These are phyloP conservation scores for Eupristina koningsbergeri DNA, from an alignment of 1,140 invertebrate genomes.

Conservation along the genomic window DNA sequence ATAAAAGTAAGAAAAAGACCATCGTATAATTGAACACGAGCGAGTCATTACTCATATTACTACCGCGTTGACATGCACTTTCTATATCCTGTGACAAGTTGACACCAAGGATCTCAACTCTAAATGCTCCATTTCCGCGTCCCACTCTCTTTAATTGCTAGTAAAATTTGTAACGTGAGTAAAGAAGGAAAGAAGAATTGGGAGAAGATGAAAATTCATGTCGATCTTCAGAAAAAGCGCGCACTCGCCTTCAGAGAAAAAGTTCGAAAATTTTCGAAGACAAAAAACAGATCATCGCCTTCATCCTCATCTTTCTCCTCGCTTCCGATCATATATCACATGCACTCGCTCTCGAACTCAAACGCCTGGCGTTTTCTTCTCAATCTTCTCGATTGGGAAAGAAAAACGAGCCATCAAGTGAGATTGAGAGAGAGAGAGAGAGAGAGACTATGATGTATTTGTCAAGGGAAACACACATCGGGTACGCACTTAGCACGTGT, in stretches of 20 bases:
- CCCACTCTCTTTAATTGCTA: slow-evolving; percentile 14
- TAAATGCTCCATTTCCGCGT: slow-evolving; percentile 30
- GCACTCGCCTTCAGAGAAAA: slow-evolving; percentile 18
- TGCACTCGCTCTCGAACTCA: neutral
- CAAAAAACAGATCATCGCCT: slow-evolving; percentile 53
- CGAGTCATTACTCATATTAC: neutral
- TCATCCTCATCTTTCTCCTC: neutral
- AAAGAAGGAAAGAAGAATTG: slow-evolving; percentile 33
- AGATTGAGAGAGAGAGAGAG: too few species aligned
- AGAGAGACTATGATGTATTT: slow-evolving; percentile 37
- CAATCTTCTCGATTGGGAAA: slow-evolving; percentile 26
- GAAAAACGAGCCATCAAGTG: slow-evolving; percentile 48
- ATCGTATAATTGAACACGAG: neutral
- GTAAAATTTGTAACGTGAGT: slow-evolving; percentile 25
- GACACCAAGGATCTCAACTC: neutral
- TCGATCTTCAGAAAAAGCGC: slow-evolving; percentile 54
- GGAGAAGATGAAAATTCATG: slow-evolving; percentile 54
- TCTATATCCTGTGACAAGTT: neutral
- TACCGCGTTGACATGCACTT: neutral
- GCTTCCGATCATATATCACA: neutral
- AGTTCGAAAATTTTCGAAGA: neutral
- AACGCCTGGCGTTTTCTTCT: slow-evolving; percentile 38
- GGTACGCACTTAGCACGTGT: neutral
- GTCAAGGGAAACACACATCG: neutral
- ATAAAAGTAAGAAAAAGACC: neutral